These are phyloP conservation scores for Pomacea maculata DNA, from an alignment of 1,140 invertebrate genomes.

Conservation along the genomic window DNA sequence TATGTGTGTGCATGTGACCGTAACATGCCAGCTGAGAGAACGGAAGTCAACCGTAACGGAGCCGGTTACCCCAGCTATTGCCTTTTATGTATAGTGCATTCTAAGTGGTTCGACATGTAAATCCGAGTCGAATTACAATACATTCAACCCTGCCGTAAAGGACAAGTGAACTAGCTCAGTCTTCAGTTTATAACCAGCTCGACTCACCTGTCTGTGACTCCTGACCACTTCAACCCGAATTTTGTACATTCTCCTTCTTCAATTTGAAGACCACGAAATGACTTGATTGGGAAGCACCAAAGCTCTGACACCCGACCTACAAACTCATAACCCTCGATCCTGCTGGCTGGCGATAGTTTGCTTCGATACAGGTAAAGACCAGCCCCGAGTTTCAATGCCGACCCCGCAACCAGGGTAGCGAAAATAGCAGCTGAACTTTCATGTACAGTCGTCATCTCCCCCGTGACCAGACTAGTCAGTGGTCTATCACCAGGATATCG, in stretches of 20 bases:
- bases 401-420: conserved; percentile 34
- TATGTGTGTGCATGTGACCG: too few species aligned
- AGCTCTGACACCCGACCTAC: conserved; percentile 46
- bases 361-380: conserved; percentile 20
- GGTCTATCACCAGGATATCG: too few species aligned
- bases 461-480: too few species aligned
- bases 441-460: neutral
- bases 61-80: too few species aligned
- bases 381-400: conserved; percentile 33
- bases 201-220: conserved; percentile 50
- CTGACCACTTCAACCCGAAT: conserved; percentile 41
- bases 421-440: conserved; percentile 29
- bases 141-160: neutral
- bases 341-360: neutral
- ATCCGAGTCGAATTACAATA: neutral
- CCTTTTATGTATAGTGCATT: too few species aligned
- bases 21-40: too few species aligned
- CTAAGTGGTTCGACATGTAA: too few species aligned
- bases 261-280: conserved; percentile 49
- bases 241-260: conserved; percentile 44
- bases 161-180: neutral
- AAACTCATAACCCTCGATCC: conserved; percentile 6
- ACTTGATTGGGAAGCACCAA: conserved; percentile 55
- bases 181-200: neutral
- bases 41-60: too few species aligned